Conservation (phyloP, 2,888 invertebrate species). For the Drosophila antonietae region DNA sequence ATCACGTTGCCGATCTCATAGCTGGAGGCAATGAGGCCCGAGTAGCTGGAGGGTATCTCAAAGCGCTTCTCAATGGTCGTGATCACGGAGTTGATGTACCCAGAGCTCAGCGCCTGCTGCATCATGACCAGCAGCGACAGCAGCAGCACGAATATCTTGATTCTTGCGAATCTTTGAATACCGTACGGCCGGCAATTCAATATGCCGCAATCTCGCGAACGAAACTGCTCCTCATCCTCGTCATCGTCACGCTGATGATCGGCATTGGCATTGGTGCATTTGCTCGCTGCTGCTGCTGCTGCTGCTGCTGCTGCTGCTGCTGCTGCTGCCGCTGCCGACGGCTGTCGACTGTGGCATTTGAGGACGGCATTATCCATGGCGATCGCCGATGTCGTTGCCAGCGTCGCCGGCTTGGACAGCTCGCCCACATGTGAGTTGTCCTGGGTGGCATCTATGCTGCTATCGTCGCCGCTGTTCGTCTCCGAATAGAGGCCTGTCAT, state of each 20-base stretch:
- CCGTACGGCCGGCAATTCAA: conserved; percentile 93
- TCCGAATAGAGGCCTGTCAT: conserved; percentile 94
- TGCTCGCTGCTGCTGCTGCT: conserved; percentile 3
- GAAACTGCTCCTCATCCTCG: conserved; percentile 89
- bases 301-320: conserved; percentile 10
- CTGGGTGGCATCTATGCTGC: conserved; percentile 85
- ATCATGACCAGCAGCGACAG: conserved; percentile 95
- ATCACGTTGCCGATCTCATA: conserved; percentile 98
- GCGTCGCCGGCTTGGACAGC: conserved; percentile 3
- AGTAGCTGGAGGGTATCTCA: conserved; percentile 96
- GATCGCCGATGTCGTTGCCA: conserved; percentile 30
- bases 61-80: conserved; percentile 98
- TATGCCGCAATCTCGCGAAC: conserved; percentile 92
- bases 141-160: conserved; percentile 95
- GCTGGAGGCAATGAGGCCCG: conserved; percentile 96
- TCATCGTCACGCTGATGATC: conserved; percentile 82
- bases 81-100: conserved; percentile 97
- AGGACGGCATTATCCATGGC: conserved; percentile 78
- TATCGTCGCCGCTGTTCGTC: conserved; percentile 86
- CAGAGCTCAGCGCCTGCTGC: conserved; percentile 95
- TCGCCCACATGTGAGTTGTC: conserved; percentile 83
- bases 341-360: conserved; percentile 93
- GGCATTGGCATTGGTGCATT: conserved; percentile 82
- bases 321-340: conserved; percentile 85
- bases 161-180: conserved; percentile 94